Percentiles rank a stretch among this genome's conserved stretches.
Conservation (phyloP, 2,797 vertebrate species). For the Sarcophilus harrisii region DNA sequence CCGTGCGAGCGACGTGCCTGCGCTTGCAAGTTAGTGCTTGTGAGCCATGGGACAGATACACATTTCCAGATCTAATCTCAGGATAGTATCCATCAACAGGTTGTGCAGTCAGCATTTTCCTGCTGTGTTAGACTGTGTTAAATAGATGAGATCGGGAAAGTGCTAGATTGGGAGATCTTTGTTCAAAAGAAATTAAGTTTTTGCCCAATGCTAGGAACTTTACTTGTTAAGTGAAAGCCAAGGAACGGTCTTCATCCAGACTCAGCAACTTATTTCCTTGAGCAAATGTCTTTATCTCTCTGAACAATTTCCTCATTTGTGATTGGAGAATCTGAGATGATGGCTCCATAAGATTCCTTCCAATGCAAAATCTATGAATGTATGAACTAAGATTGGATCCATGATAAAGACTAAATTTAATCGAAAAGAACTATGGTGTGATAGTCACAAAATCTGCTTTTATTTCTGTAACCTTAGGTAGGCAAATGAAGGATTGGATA, state of each 20-base stretch:
- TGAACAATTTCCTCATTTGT: not conserved
- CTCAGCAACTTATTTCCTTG: not conserved
- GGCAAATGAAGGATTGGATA: not conserved
- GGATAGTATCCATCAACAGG: not conserved
- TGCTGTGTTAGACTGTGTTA: not conserved
- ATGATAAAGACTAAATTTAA: not conserved
- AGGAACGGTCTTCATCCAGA: not conserved
- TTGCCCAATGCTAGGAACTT: not conserved
- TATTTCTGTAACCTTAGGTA: not conserved
- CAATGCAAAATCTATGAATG: not conserved
- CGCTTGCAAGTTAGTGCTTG: constrained; percentile 12
- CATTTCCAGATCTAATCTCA: not conserved
- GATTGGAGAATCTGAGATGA: not conserved
- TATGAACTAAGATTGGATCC: not conserved
- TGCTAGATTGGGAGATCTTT: not conserved
- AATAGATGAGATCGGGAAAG: not conserved
- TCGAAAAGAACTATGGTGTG: not conserved
- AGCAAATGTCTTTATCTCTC: not conserved
- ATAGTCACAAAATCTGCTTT: not conserved
- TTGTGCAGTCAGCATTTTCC: not conserved
- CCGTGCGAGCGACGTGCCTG: not conserved
- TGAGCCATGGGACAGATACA: not conserved
- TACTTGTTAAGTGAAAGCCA: not conserved
- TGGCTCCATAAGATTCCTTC: not conserved
- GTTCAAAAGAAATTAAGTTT: not conserved